phyloP scores from a whole-genome alignment of 2,888 invertebrate species.

The Pandemis corylana region DNA sequence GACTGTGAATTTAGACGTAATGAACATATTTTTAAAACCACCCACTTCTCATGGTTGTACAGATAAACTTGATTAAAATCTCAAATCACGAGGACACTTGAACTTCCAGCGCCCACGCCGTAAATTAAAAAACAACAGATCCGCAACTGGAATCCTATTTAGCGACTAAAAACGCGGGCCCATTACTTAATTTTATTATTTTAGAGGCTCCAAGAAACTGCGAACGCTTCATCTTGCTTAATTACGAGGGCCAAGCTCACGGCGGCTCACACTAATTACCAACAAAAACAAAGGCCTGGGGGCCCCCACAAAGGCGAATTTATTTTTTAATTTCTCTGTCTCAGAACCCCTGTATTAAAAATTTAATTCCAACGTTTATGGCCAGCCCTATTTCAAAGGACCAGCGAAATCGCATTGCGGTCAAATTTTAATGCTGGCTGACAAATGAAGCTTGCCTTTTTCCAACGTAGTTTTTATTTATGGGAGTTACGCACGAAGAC shows the following conservation, averaged over 20 bases:
- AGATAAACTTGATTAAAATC: too few relatives aligned
- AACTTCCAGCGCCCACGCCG: background rate
- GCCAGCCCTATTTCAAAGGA: conserved; percentile 61
- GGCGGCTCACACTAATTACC: conserved; percentile 77
- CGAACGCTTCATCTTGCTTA: conserved; percentile 66
- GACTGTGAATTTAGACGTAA: too few relatives aligned
- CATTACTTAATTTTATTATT: conserved; percentile 52
- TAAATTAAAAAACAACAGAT: conserved; percentile 29
- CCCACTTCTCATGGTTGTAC: too few relatives aligned
- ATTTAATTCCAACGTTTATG: conserved; percentile 63
- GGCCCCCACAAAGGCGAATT: conserved; percentile 69
- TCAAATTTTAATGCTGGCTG: conserved; percentile 1
- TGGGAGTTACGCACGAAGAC: too few relatives aligned
- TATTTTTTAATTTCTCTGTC: conserved; percentile 76
- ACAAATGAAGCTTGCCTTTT: conserved; percentile 17
- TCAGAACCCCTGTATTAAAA: conserved; percentile 68
- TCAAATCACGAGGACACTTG: too few relatives aligned
- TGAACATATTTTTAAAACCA: too few relatives aligned
- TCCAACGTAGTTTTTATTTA: background rate
- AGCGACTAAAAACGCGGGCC: conserved; percentile 3
- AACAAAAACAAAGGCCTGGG: conserved; percentile 70
- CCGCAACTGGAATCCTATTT: conserved; percentile 2
- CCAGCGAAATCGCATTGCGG: conserved; percentile 23
- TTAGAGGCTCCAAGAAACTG: conserved; percentile 52
- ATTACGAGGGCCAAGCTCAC: conserved; percentile 68